A percentile compares a stretch with the other conserved stretches of the same genome.
These are phyloP conservation scores for Sylvilagus floridanus DNA, from an alignment of 2,797 vertebrate species.

Conservation along the genomic window DNA sequence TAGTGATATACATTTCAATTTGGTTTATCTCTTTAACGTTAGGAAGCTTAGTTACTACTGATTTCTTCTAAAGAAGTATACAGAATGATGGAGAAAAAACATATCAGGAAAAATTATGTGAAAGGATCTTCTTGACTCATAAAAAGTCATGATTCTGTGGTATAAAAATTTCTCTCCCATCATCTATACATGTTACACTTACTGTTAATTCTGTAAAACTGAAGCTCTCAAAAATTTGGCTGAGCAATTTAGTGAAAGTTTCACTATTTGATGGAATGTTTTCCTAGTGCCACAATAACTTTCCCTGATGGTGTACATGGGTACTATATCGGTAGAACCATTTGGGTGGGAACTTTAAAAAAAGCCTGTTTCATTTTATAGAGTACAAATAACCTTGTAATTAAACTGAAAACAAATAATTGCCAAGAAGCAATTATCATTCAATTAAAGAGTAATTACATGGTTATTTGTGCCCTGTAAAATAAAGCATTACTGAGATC, in stretches of 20 bases:
- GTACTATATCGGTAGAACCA: conserved; percentile 67
- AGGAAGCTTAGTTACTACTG: conserved; percentile 79
- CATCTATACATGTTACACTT: conserved; percentile 78
- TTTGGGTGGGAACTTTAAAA: conserved; percentile 73
- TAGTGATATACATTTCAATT: conserved; percentile 82
- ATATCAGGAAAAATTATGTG: conserved; percentile 85
- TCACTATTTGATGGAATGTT: conserved; percentile 66
- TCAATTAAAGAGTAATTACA: conserved; percentile 90
- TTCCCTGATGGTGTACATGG: conserved; percentile 58
- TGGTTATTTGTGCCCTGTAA: conserved; percentile 89
- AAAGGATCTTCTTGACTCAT: conserved; percentile 81
- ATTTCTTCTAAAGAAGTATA: conserved; percentile 79
- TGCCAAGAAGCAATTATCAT: conserved; percentile 88
- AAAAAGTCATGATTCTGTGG: conserved; percentile 84
- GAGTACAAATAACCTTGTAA: conserved; percentile 87
- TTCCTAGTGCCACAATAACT: conserved; percentile 64
- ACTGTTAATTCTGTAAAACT: conserved; percentile 80
- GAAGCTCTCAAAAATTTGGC: conserved; percentile 77
- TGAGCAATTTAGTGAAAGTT: conserved; percentile 71
- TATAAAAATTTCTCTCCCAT: conserved; percentile 79
- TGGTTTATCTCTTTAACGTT: conserved; percentile 82
- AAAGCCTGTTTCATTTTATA: conserved; percentile 83
- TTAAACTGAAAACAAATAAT: conserved; percentile 89
- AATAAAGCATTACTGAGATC: conserved; percentile 88
- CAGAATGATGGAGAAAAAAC: conserved; percentile 76